These are phyloP conservation scores for Sorex fumeus DNA, from an alignment of 2,113 vertebrate genomes.

Conservation along the genomic window DNA sequence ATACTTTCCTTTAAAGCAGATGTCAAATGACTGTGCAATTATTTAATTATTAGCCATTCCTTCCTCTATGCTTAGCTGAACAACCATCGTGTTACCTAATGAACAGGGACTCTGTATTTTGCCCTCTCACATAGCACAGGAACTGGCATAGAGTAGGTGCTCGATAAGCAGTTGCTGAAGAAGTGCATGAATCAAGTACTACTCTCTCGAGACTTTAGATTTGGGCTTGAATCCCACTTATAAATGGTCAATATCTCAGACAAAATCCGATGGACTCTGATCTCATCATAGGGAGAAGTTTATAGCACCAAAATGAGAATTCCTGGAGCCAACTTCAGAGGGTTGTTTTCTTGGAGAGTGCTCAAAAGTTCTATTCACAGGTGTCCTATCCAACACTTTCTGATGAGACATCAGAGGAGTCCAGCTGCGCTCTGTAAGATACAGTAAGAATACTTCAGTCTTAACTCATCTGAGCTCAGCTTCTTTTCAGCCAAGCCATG, in stretches of 20 bases:
- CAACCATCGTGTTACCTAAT: neutral
- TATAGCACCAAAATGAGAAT: neutral
- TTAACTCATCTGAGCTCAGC: neutral
- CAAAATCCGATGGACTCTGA: slow-evolving; percentile 26
- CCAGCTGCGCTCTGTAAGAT: neutral
- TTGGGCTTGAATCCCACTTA: neutral
- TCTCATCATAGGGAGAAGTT: neutral
- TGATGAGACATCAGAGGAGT: neutral
- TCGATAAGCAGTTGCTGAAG: slow-evolving; percentile 45
- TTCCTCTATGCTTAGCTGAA: neutral
- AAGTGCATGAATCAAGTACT: neutral
- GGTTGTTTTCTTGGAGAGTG: neutral
- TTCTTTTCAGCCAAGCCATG: slow-evolving; percentile 20
- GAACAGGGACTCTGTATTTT: neutral
- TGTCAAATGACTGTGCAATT: neutral
- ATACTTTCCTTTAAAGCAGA: neutral
- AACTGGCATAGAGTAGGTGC: neutral
- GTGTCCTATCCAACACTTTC: neutral
- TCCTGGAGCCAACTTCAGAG: neutral
- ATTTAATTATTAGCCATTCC: neutral
- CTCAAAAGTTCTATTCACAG: neutral
- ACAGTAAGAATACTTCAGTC: neutral
- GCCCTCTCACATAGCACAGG: neutral
- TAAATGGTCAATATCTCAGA: neutral
- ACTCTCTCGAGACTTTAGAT: neutral